Evolutionary conservation across 2,797 vertebrate species (phyloP), one percentile per base, ranked within the genome.

Genomic region (Picus viridis): DNA sequence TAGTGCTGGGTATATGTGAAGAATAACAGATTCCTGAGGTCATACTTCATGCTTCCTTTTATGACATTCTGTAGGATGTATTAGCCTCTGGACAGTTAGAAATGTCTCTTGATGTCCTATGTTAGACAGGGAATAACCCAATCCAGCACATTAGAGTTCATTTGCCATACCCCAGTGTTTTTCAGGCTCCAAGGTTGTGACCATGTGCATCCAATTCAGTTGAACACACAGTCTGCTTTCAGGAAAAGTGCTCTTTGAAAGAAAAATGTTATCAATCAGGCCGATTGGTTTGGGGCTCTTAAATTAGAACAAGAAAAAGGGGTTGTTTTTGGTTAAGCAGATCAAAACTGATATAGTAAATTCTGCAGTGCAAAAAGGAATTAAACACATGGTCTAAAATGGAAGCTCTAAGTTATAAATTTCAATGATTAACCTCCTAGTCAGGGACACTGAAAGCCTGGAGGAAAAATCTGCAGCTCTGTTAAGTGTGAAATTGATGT

Each of bases 1-100:
- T 95, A 96, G 96, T 96, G 96, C 92, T 96, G 95, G 74, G 92
- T 93, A 83, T 94, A 89, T 15, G 53, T 93, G 94, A 96, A 96
- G 78, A 94, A 57, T 70, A 95, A 95, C 85, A 84, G 90, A 95
- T 97, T 97, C 96, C 96, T 97, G 97, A 97, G 96, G 94, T 97
- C 96, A 19, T 92, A 94, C 83, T 94, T 93, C 19, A 17, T 78
- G 65, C 84, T 96, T 92, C 75, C 65, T 87, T 94, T 93, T 89
- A 71, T 63, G 72, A 96, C 81, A 93, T 65, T 70, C 82, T 83
- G 69, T 86, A 86, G 51, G 74, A 43, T 34, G 64, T 54, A 73
- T 65, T 80, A 84, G 75, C 62, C 43, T 93, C 89, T 90, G 62
- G 88, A 80, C 65, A 94, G 65, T 76, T 92, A 20, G 13, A 86